phyloP scores from a whole-genome alignment of 2,888 invertebrate species.

The Lycia hirtaria region DNA sequence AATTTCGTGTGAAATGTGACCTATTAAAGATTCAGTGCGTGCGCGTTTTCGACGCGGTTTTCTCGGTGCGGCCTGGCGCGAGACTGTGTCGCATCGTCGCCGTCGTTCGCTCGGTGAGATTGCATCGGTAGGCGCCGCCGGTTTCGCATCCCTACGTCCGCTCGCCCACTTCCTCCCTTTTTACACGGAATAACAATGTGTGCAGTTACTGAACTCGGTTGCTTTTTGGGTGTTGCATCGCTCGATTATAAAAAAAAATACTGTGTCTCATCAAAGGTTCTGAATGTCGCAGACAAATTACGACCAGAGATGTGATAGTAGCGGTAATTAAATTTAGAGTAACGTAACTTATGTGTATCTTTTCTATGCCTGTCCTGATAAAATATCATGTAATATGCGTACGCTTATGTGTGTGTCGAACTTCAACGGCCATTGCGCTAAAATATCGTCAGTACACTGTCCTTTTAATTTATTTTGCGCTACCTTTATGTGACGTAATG shows the following conservation, averaged over 20 bases:
- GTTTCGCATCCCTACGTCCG: constrained; percentile 71
- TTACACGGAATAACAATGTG: constrained; percentile 13
- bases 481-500: constrained; percentile 57
- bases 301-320: neutral
- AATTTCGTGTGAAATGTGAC: constrained; percentile 58
- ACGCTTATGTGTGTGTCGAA: constrained; percentile 2
- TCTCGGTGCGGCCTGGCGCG: constrained; percentile 61
- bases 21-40: constrained; percentile 67
- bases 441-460: constrained; percentile 27
- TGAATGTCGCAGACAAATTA: neutral
- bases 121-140: constrained; percentile 73
- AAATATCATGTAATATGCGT: constrained; percentile 1
- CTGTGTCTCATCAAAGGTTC: neutral
- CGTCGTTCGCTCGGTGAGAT: too few species aligned
- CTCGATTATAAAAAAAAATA: neutral
- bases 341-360: neutral
- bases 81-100: constrained; percentile 47
- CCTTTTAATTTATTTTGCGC: constrained; percentile 68
- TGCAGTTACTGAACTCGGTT: constrained; percentile 11
- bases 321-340: too few species aligned
- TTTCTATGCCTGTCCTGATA: neutral
- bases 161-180: constrained; percentile 74
- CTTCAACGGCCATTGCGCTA: neutral
- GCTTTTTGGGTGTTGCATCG: neutral
- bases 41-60: constrained; percentile 67